These are phyloP conservation scores for Cygnus olor DNA, from an alignment of 2,797 vertebrate genomes.

Conservation along the genomic window DNA sequence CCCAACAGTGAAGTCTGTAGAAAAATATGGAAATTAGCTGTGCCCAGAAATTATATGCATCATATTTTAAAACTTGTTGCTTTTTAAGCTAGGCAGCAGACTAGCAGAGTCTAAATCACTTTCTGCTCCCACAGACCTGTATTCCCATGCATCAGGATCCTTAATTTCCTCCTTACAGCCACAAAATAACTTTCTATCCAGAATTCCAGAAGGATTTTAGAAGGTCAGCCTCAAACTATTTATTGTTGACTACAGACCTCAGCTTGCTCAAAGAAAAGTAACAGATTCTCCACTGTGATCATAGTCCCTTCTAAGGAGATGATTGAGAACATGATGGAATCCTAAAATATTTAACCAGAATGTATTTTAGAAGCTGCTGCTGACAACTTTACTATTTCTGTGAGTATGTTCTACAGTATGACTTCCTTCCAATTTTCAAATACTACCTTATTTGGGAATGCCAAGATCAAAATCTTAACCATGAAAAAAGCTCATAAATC, in stretches of 20 bases:
- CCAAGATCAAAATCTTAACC: constrained; percentile 18
- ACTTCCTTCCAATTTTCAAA: constrained; percentile 53
- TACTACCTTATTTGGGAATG: constrained; percentile 68
- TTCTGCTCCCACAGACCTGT: neutral
- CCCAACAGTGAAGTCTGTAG: neutral
- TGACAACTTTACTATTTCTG: constrained; percentile 69
- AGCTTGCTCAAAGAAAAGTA: constrained; percentile 41
- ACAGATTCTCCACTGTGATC: constrained; percentile 52
- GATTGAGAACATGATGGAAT: constrained; percentile 51
- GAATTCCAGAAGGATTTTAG: constrained; percentile 1
- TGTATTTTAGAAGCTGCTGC: constrained; percentile 59
- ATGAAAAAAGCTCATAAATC: constrained; percentile 20
- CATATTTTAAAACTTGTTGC: neutral
- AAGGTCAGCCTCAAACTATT: constrained; percentile 53
- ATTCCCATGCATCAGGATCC: neutral
- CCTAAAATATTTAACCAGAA: constrained; percentile 60
- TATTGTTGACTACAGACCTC: constrained; percentile 30
- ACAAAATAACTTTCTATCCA: neutral
- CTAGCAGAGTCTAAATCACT: neutral
- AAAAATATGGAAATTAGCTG: neutral
- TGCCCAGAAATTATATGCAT: neutral
- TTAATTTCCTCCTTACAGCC: neutral
- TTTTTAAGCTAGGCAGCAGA: neutral
- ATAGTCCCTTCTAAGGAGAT: constrained; percentile 57
- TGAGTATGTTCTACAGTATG: constrained; percentile 56